These are phyloP conservation scores for Colinus virginianus DNA, from an alignment of 2,113 vertebrate genomes.

Conservation along the genomic window DNA sequence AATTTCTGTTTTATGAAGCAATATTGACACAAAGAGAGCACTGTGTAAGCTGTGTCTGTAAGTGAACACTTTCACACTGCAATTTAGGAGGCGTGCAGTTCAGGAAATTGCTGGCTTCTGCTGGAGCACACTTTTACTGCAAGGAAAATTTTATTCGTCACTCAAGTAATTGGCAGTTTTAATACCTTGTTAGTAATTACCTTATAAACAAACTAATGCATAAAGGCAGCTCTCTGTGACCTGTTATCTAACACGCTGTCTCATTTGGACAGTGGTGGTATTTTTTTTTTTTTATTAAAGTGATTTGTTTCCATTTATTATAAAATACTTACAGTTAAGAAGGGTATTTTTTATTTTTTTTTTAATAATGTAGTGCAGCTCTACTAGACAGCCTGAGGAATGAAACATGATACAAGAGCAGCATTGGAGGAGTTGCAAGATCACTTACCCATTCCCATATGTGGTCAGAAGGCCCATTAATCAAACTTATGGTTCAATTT, in stretches of 20 bases:
- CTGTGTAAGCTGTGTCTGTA: conserved; percentile 85
- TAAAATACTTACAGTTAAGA: conserved; percentile 33
- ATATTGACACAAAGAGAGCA: conserved; percentile 86
- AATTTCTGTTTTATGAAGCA: conserved; percentile 80
- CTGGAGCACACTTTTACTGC: conserved; percentile 90
- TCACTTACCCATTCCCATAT: conserved; percentile 35
- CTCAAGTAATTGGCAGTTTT: conserved; percentile 94
- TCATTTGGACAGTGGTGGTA: conserved; percentile 52
- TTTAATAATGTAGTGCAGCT: not conserved
- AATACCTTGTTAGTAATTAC: conserved; percentile 97
- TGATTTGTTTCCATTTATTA: conserved; percentile 71
- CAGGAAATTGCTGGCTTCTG: conserved; percentile 96
- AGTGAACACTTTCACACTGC: conserved; percentile 90
- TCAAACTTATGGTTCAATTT: conserved; percentile 56
- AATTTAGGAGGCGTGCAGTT: conserved; percentile 92
- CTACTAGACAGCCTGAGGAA: conserved; percentile 41
- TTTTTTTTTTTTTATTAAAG: conserved; percentile 35
- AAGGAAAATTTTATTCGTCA: conserved; percentile 92
- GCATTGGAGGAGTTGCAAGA: not conserved
- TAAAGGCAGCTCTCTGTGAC: conserved; percentile 78
- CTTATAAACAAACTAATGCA: conserved; percentile 93
- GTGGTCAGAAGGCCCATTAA: conserved; percentile 59
- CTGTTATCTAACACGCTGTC: conserved; percentile 73
- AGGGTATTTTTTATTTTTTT: too few relatives aligned
- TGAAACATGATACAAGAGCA: conserved; percentile 56